Conservation (phyloP, 2,888 invertebrate genomes). For the Mythimna ferrago region DNA sequence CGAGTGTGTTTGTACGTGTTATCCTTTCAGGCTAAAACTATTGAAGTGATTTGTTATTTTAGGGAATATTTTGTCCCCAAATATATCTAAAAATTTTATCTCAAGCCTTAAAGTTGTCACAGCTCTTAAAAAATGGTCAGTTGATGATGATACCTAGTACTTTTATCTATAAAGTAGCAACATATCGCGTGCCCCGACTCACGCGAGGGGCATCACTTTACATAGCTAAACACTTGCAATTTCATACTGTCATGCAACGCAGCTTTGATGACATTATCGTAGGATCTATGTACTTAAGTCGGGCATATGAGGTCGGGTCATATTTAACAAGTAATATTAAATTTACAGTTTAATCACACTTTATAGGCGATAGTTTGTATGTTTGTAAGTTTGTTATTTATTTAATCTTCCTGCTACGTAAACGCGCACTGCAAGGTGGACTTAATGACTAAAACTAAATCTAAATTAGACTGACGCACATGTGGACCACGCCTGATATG, state of each 20-base stretch:
- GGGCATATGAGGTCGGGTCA: conserved; percentile 5
- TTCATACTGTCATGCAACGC: conserved; percentile 55
- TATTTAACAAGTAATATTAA: conserved; percentile 13
- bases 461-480: too few relatives aligned
- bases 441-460: too few relatives aligned
- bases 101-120: conserved; percentile 1
- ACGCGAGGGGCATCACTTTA: conserved; percentile 62
- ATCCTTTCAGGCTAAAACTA: too few relatives aligned
- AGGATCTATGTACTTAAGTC: conserved; percentile 33
- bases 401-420: too few relatives aligned
- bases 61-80: too few relatives aligned
- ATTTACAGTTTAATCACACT: background rate
- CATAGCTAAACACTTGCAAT: conserved; percentile 63
- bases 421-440: too few relatives aligned
- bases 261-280: conserved; percentile 57
- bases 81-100: too few relatives aligned
- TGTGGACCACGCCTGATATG: too few relatives aligned
- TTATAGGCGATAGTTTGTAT: too few relatives aligned
- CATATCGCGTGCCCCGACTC: conserved; percentile 49
- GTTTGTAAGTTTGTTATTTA: too few relatives aligned
- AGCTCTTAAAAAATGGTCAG: background rate
- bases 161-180: conserved; percentile 15
- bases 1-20: too few relatives aligned
- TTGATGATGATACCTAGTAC: conserved; percentile 6
- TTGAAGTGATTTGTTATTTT: too few relatives aligned